These are phyloP conservation scores for Patella depressa DNA, from an alignment of 2,888 invertebrate genomes.

Conservation along the genomic window DNA sequence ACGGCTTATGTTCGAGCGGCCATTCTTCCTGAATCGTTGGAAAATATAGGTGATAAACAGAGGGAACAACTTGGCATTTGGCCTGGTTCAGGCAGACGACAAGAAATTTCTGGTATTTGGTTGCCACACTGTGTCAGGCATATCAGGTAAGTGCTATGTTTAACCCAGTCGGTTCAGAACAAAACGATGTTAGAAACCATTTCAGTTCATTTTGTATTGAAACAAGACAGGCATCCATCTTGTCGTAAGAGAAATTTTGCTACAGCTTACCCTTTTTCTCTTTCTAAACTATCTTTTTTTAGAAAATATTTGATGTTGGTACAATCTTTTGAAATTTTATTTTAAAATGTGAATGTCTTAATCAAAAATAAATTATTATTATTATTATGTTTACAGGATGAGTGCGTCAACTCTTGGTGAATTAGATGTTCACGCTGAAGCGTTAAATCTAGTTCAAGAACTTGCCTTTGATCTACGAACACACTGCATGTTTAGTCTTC, in stretches of 20 bases:
- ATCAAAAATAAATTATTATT: neutral
- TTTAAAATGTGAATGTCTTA: no score
- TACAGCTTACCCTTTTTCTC: no score
- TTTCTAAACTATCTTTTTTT: no score
- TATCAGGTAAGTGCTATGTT: slow-evolving; percentile 73
- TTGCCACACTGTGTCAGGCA: slow-evolving; percentile 85
- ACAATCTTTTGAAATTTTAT: no score
- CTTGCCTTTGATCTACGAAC: slow-evolving; percentile 89
- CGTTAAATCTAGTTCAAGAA: slow-evolving; percentile 85
- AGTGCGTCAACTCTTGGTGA: slow-evolving; percentile 84
- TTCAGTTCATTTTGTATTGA: no score
- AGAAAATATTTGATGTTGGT: no score
- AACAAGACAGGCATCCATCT: no score
- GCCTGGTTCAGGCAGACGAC: slow-evolving; percentile 62
- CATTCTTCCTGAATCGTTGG: slow-evolving; percentile 78
- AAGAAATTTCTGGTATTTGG: slow-evolving; percentile 75
- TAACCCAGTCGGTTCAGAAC: no score
- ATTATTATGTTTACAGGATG: slow-evolving; percentile 73
- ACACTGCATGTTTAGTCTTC: slow-evolving; percentile 86
- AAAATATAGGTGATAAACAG: slow-evolving; percentile 68
- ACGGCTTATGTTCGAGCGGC: slow-evolving; percentile 82
- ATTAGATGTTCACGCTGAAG: slow-evolving; percentile 89
- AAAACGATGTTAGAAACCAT: no score
- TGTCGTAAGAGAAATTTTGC: no score
- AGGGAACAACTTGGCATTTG: slow-evolving; percentile 74